A percentile compares a stretch with the other conserved stretches of the same genome.
Conservation (phyloP, 37 sponge, comb jelly and placozoan genomes). For the Crambe crambe region DNA sequence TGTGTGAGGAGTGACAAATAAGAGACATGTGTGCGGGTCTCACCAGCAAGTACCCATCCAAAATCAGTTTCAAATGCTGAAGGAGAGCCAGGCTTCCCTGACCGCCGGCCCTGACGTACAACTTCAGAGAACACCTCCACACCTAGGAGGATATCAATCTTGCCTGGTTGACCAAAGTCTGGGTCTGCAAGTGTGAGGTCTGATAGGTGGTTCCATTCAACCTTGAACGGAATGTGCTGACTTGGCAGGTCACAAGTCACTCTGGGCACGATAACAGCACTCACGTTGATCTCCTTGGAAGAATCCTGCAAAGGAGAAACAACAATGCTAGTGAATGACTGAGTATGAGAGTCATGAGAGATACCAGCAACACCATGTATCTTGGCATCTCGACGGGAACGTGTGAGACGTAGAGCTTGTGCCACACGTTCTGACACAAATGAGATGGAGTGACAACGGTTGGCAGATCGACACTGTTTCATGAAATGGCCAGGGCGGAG, state of each 20-base stretch:
- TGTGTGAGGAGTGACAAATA: not conserved
- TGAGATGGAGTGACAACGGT: constrained; percentile 19
- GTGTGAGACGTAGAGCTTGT: not conserved
- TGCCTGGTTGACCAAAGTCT: no score
- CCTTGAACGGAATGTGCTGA: constrained; percentile 6
- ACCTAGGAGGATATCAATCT: constrained; percentile 32
- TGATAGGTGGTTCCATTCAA: no score
- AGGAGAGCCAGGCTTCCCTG: constrained; percentile 26
- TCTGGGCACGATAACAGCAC: constrained; percentile 26
- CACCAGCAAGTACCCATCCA: constrained; percentile 43
- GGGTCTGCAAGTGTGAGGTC: no score
- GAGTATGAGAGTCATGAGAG: not conserved
- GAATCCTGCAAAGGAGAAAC: not conserved
- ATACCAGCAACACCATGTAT: constrained; percentile 6
- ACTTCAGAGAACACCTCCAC: constrained; percentile 23
- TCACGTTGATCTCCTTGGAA: no score
- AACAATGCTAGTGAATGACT: not conserved
- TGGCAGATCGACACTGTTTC: not conserved
- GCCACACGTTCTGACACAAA: constrained; percentile 26
- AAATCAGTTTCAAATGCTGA: constrained; percentile 33
- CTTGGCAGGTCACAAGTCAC: constrained; percentile 26
- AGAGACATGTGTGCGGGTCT: not conserved
- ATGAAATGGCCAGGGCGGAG: constrained; percentile 19
- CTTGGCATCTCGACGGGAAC: constrained; percentile 9
- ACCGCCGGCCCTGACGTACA: constrained; percentile 32